These are phyloP conservation scores for Nansenia antarctica DNA, from an alignment of 2,113 vertebrate genomes.

Conservation along the genomic window DNA sequence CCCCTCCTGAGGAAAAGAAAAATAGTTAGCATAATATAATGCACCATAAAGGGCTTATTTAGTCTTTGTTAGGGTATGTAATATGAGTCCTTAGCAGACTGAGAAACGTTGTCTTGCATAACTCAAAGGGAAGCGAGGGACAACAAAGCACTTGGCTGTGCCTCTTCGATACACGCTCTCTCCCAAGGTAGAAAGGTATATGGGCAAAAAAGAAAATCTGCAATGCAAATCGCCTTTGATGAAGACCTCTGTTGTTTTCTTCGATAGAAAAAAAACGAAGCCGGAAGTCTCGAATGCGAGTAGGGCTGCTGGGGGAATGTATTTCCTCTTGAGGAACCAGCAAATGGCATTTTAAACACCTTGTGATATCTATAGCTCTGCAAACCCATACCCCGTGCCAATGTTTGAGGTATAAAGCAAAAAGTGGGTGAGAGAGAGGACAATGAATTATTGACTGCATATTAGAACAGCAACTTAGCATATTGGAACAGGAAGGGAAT, in stretches of 20 bases:
- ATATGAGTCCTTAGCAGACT: neutral
- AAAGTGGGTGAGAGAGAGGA: constrained; percentile 34
- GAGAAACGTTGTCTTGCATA: neutral
- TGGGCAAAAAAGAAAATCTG: constrained; percentile 30
- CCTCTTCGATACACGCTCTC: neutral
- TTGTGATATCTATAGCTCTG: constrained; percentile 60
- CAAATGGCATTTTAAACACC: constrained; percentile 7
- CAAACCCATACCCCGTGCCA: constrained; percentile 17
- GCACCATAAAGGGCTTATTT: neutral
- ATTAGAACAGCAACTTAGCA: neutral
- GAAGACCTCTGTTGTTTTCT: constrained; percentile 39
- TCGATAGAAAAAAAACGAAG: constrained; percentile 22
- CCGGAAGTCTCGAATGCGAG: constrained; percentile 29
- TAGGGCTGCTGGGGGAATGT: constrained; percentile 17
- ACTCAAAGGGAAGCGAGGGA: constrained; percentile 27
- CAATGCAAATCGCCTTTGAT: constrained; percentile 39
- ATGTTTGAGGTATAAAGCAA: constrained; percentile 27
- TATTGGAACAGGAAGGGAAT: neutral
- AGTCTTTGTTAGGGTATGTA: neutral
- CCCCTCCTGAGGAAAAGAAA: neutral
- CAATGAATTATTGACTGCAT: constrained; percentile 41
- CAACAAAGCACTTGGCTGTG: neutral
- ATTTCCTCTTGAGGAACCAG: constrained; percentile 8
- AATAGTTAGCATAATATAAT: neutral
- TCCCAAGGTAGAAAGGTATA: neutral